Evolutionary conservation across 2,113 vertebrate species (phyloP), one percentile per base, ranked within the genome.

Genomic region (Ia io): DNA sequence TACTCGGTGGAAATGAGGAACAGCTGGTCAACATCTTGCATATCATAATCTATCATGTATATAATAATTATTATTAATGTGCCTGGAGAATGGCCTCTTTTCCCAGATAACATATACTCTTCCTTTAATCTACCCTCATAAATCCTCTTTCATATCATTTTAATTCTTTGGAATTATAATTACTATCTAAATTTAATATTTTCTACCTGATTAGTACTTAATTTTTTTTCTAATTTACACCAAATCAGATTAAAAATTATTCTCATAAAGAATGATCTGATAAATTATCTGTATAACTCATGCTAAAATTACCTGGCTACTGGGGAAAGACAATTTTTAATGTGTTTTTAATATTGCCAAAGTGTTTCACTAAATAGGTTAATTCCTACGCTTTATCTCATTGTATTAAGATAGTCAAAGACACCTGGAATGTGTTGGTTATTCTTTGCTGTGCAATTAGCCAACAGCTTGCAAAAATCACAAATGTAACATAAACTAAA

Each of bases 1-100:
- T 65, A 69, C 90, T 90, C 77, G 85, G 37, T 85, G 71, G 90
- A 93, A 92, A 96, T 92, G 71, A 94, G 53, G 35, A 97, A 95
- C 95, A 97, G 84, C 92, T 97, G 96, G 87, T 4, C 76, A 90
- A 82, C 90, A 93, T 96, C 88, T 91, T 96, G 87, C 11, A 89
- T 76, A 88, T 93, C 73, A 69, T 87, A 80, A 95, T 96, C 78
- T 42, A 88, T 96, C 67, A 95, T 88, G 73, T 82, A 84, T 49
- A 1, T 90, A 93, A 90, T 95, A 74, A 93, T 94, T 73, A 84
- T 84, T 97, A 93, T 37, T 93, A 93, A 91, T 91, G 83, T 95
- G 65, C 51, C 42, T 82, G 44, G 25, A 95, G 22, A 77, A 84
- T 80, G 23, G 1, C 73, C 35, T 96, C 65, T 94, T 92, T 95